Evolutionary conservation across 2,797 vertebrate genomes (phyloP).

Genomic region (Rhinichthys osculus): DNA sequence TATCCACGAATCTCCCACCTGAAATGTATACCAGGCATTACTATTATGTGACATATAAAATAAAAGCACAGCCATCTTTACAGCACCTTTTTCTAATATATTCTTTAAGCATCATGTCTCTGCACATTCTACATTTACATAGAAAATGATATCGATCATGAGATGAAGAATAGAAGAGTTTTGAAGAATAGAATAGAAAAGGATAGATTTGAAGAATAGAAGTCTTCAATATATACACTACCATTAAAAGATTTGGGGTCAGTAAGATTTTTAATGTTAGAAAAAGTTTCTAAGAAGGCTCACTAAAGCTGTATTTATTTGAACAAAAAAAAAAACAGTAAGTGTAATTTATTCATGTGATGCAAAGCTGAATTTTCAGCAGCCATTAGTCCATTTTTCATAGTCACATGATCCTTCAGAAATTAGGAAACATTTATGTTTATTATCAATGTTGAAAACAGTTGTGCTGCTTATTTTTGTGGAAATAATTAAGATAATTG

Average conservation of each 20-base stretch:
- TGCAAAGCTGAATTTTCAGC: background rate
- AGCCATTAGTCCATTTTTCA: background rate
- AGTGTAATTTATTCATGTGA: background rate
- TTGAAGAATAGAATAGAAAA: background rate
- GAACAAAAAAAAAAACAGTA: too few relatives aligned
- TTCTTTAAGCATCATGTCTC: background rate
- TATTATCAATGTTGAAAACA: background rate
- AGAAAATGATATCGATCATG: background rate
- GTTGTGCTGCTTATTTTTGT: background rate
- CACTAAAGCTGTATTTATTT: too few relatives aligned
- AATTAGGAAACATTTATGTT: background rate
- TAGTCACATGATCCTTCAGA: background rate
- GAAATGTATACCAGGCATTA: constrained; percentile 37
- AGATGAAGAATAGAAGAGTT: background rate
- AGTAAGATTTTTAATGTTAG: background rate
- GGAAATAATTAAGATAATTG: background rate
- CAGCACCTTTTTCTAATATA: background rate
- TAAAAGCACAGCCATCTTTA: constrained; percentile 1
- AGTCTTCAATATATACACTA: background rate
- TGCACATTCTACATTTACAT: background rate
- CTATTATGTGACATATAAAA: background rate
- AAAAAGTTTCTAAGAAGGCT: background rate
- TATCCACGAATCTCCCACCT: constrained; percentile 84
- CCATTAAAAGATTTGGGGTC: background rate
- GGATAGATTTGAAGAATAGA: background rate